Evolutionary conservation across 2,113 vertebrate genomes (phyloP).

Genomic region (Pseudonaja textilis): DNA sequence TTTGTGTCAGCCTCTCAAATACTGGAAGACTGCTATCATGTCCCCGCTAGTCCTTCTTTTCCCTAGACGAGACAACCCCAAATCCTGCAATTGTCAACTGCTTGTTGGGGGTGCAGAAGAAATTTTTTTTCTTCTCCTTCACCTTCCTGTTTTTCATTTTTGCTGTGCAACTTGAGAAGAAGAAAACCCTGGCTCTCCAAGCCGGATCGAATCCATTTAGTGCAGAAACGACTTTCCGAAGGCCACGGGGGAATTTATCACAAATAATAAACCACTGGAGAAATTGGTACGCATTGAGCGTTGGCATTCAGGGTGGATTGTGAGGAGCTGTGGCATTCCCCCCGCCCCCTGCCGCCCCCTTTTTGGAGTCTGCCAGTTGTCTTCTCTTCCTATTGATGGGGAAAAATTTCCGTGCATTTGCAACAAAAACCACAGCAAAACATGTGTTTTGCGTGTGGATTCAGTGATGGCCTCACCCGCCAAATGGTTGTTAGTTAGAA

Average conservation of each 20-base stretch:
- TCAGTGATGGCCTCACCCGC: not conserved
- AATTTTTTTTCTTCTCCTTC: conserved; percentile 20
- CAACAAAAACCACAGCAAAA: not conserved
- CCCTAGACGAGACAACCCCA: too few species aligned
- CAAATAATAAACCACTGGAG: conserved; percentile 11
- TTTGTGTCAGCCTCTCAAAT: too few species aligned
- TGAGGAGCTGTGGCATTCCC: conserved; percentile 3
- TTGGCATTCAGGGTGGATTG: not conserved
- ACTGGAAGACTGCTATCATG: fast-evolving
- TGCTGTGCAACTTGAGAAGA: not conserved
- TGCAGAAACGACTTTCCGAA: not conserved
- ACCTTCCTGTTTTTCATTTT: conserved; percentile 38
- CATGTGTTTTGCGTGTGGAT: not conserved
- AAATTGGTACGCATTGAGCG: conserved; percentile 10
- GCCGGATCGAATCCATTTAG: not conserved
- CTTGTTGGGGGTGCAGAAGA: not conserved
- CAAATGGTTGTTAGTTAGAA: not conserved
- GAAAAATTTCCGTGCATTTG: not conserved
- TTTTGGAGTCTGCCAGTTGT: not conserved
- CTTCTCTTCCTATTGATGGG: not conserved
- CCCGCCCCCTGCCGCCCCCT: not conserved
- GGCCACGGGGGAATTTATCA: conserved; percentile 12
- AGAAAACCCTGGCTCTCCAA: not conserved
- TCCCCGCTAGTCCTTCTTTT: too few species aligned
- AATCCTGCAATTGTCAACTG: too few species aligned